Conservation (phyloP, 2,113 vertebrate species). For the Neopipo cinnamomea region DNA sequence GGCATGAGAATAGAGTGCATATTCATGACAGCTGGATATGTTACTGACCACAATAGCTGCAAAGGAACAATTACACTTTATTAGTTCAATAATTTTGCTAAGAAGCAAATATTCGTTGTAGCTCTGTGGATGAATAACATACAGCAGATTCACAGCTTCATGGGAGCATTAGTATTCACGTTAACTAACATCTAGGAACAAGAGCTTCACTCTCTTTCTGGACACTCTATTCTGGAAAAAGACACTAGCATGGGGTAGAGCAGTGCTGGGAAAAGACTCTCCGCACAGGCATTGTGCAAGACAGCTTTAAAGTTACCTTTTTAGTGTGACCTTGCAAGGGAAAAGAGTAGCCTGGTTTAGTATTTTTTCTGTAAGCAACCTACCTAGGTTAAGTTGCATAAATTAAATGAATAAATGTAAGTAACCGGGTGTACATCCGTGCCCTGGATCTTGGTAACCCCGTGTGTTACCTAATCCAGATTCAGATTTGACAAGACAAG, state of each 20-base stretch:
- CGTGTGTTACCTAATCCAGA: background rate
- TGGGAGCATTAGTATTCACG: background rate
- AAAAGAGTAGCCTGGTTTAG: background rate
- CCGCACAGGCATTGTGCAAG: background rate
- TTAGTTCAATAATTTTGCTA: slow-evolving; percentile 68
- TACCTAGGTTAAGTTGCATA: background rate
- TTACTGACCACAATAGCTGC: slow-evolving; percentile 66
- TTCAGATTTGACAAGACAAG: background rate
- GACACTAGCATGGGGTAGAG: background rate
- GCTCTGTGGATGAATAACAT: background rate
- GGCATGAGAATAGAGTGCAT: slow-evolving; percentile 63
- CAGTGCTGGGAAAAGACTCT: background rate
- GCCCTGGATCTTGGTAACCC: background rate
- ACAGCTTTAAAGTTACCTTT: background rate
- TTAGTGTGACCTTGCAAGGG: background rate
- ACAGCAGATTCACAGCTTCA: background rate
- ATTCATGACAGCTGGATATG: slow-evolving; percentile 53
- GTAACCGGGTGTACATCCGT: background rate
- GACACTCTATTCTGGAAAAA: background rate
- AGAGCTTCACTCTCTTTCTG: background rate
- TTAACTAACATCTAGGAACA: background rate
- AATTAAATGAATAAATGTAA: background rate
- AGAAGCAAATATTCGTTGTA: slow-evolving; percentile 37
- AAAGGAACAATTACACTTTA: slow-evolving; percentile 68
- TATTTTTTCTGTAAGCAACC: background rate